A percentile compares a stretch with the other conserved stretches of the same genome.
These are phyloP conservation scores for Amphilophus citrinellus DNA, from an alignment of 2,113 vertebrate genomes.

Conservation along the genomic window DNA sequence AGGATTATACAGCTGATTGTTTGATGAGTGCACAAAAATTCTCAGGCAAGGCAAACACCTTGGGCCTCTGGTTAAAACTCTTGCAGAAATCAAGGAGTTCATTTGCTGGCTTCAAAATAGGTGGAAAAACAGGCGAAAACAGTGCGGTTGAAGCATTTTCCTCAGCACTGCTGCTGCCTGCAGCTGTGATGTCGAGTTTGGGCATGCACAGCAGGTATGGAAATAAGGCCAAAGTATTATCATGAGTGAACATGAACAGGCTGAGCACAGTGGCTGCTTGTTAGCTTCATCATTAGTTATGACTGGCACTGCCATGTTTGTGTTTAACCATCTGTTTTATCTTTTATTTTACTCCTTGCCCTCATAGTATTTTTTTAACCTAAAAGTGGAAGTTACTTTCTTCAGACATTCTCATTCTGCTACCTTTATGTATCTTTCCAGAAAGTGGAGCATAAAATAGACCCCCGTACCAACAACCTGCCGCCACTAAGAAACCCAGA, in stretches of 20 bases:
- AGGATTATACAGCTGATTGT: slow-evolving; percentile 27
- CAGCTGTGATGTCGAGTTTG: slow-evolving; percentile 60
- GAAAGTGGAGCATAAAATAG: slow-evolving; percentile 87
- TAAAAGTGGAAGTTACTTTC: not conserved
- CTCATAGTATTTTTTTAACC: not conserved
- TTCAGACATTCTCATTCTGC: not conserved
- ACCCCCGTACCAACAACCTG: slow-evolving; percentile 82
- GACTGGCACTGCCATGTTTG: not conserved
- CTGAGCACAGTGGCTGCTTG: not conserved
- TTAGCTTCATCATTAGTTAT: not conserved
- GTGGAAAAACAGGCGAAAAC: not conserved
- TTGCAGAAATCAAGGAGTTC: not conserved
- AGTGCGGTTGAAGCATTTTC: not conserved
- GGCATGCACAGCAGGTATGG: slow-evolving; percentile 62
- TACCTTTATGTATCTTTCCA: slow-evolving; percentile 60
- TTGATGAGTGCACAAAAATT: not conserved
- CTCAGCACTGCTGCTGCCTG: slow-evolving; percentile 42
- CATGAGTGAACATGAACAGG: slow-evolving; percentile 45
- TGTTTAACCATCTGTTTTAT: not conserved
- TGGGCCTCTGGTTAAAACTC: not conserved
- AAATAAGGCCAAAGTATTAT: slow-evolving; percentile 54
- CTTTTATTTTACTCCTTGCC: not conserved
- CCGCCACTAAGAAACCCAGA: slow-evolving; percentile 93
- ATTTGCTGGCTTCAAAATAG: not conserved
- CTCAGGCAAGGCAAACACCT: not conserved